Evolutionary conservation across 2,888 invertebrate genomes (phyloP), one percentile per base, ranked within the genome.

Genomic region (Deroplatys truncata): DNA sequence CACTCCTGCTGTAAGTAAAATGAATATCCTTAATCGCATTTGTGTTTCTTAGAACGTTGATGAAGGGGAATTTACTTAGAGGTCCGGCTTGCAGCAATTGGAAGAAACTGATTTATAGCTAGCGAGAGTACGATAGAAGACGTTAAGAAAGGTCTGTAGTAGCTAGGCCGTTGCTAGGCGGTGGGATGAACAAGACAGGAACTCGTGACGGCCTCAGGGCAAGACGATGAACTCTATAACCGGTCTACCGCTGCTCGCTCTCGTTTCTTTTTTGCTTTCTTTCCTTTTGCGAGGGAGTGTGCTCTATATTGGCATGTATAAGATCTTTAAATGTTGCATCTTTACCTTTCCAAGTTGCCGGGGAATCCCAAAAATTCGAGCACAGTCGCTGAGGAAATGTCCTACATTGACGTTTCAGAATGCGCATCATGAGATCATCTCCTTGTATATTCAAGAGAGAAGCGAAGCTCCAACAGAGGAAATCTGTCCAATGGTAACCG

Each of bases 211-310:
- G 56, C 56, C 25, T 25, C 56, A 25, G 56, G 56, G 56, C 56
- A 72, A 72, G 56, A 72, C 56, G 56, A 72, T 20, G 56, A 72
- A 72, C 56, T 72, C 56, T 72, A 25, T 72, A 86, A 72, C 72
- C 82, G 82, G 86, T 86, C 86, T 72, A 72, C 16, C 72, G 29
- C 28, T 82, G 82, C 72, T 16, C 82, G 86, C 82, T 86, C 86
- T 82, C 86, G 29, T 86, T 86, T 86, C 86, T 86, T 43, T 86
- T 28, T 86, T 86, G 86, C 82, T 82, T 86, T 86, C 86, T 86
- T 86, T 86, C 25, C 82, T 86, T 4, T 72, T 72, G 86, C 86
- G 86, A 86, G 86, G 86, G 86, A 72, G 86, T 86, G 56, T 72
- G 56, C 25, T 72, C 56, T 72, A 25, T 72, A 35, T 35, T 35